A percentile compares a stretch with the other conserved stretches of the same genome.
Evolutionary conservation across 2,797 vertebrate species (phyloP).

Genomic region (Diplodus puntazzo): DNA sequence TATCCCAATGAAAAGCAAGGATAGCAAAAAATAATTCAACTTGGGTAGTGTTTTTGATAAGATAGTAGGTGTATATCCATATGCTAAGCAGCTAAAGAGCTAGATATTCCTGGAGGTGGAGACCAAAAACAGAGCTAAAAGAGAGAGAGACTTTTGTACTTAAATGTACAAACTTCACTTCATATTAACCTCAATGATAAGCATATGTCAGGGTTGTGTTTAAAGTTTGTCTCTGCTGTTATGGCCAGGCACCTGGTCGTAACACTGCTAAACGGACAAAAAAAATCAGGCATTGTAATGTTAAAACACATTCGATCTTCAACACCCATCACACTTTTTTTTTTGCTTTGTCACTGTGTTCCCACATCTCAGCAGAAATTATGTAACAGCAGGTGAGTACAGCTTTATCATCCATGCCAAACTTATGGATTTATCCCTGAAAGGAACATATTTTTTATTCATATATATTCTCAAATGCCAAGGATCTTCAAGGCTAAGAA

Average conservation of each 20-base stretch:
- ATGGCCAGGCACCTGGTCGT: no score
- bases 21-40: background rate
- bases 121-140: no score
- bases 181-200: no score
- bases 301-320: background rate
- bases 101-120: no score
- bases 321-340: background rate
- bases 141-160: no score
- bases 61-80: no score
- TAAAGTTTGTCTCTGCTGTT: no score
- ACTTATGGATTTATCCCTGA: background rate
- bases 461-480: background rate
- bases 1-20: background rate
- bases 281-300: background rate
- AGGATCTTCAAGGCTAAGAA: background rate
- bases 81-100: no score
- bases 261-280: no score
- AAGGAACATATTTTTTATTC: background rate
- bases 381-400: background rate
- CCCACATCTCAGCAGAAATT: background rate
- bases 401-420: background rate
- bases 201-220: no score
- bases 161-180: no score
- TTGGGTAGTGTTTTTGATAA: background rate
- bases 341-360: background rate